Evolutionary conservation across 2,888 invertebrate genomes (phyloP).

Genomic region (Amblyjoppa proteus): DNA sequence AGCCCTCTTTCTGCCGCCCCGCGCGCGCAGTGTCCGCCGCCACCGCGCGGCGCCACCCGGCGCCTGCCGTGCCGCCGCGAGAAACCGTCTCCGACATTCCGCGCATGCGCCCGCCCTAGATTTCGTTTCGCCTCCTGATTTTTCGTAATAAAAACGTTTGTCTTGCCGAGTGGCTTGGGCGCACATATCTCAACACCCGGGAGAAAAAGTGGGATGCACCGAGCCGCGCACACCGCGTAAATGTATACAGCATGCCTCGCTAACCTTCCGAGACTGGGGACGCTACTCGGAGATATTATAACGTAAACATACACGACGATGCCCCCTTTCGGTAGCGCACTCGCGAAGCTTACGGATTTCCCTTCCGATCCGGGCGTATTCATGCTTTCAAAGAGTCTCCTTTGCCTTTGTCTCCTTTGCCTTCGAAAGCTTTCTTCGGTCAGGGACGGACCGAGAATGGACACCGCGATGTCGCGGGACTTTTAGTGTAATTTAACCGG

Average conservation of each 20-base stretch:
- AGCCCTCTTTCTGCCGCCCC: conserved; percentile 4
- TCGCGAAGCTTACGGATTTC: conserved; percentile 1
- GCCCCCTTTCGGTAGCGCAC: neutral
- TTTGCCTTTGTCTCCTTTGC: conserved; percentile 19
- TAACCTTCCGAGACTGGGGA: neutral
- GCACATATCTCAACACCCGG: conserved; percentile 74
- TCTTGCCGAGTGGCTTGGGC: conserved; percentile 78
- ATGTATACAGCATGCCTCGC: neutral
- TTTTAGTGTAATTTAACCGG: conserved; percentile 30
- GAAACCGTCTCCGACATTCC: conserved; percentile 23
- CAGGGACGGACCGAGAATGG: neutral
- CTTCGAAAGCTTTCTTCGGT: neutral
- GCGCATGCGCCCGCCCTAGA: conserved; percentile 76
- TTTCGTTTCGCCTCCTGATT: conserved; percentile 82
- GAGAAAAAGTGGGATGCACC: conserved; percentile 2
- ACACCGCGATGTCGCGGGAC: conserved; percentile 18
- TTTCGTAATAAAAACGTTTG: conserved; percentile 83
- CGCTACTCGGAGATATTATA: neutral
- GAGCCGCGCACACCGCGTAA: neutral
- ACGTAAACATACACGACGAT: neutral
- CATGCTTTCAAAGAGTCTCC: neutral
- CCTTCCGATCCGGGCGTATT: conserved; percentile 3
- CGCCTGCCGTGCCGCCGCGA: conserved; percentile 51
- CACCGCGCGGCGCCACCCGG: conserved; percentile 64
- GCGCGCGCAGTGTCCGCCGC: conserved; percentile 43